These are phyloP conservation scores for Lampris megalopsis DNA, from an alignment of 2,113 vertebrate species.

Conservation along the genomic window DNA sequence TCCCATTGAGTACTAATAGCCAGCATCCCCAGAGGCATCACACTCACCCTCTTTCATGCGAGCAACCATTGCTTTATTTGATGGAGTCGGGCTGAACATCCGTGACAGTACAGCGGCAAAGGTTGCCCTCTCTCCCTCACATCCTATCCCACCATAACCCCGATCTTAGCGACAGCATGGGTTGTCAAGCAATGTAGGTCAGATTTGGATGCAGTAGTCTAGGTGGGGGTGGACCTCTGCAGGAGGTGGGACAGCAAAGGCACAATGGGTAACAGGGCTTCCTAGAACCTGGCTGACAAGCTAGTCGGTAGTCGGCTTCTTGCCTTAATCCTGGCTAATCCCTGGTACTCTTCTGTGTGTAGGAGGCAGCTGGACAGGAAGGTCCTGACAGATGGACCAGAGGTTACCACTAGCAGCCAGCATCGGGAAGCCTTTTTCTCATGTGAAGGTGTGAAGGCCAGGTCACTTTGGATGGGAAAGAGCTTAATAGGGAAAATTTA, in stretches of 20 bases:
- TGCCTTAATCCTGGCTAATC: slow-evolving; percentile 78
- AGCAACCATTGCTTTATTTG: slow-evolving; percentile 56
- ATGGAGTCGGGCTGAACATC: slow-evolving; percentile 65
- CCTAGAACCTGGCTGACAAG: slow-evolving; percentile 53
- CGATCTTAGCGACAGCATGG: slow-evolving; percentile 23
- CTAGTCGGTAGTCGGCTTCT: slow-evolving; percentile 63
- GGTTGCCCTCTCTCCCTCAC: slow-evolving; percentile 43
- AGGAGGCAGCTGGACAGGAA: slow-evolving; percentile 41
- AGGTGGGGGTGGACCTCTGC: slow-evolving; percentile 42
- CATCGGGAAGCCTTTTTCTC: slow-evolving; percentile 34
- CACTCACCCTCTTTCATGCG: slow-evolving; percentile 63
- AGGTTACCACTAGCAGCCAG: slow-evolving; percentile 60
- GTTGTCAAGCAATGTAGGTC: slow-evolving; percentile 63
- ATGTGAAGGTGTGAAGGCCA: not conserved
- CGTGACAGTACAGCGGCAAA: slow-evolving; percentile 43
- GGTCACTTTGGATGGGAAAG: slow-evolving; percentile 2
- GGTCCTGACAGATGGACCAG: slow-evolving; percentile 75
- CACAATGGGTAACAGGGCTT: slow-evolving; percentile 44
- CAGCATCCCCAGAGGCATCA: slow-evolving; percentile 68
- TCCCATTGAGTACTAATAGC: slow-evolving; percentile 78
- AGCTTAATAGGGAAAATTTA: not conserved
- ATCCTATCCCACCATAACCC: slow-evolving; percentile 27
- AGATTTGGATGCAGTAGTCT: slow-evolving; percentile 53
- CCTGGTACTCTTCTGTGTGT: slow-evolving; percentile 50
- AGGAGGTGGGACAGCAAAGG: slow-evolving; percentile 37